Evolutionary conservation across 2,888 invertebrate species (phyloP), one percentile per base, ranked within the genome.

Genomic region (Meiosimyza platycephala): DNA sequence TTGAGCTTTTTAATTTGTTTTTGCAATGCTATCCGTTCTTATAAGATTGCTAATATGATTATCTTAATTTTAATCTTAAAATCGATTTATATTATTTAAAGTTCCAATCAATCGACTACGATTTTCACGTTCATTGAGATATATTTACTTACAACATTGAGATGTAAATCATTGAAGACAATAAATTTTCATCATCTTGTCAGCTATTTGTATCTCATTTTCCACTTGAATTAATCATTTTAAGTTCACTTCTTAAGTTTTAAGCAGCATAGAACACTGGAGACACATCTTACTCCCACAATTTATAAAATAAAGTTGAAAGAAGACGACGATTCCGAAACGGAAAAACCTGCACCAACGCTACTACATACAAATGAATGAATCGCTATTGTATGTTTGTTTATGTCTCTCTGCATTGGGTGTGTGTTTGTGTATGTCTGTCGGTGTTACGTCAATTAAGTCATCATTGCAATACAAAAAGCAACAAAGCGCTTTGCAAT

Each of bases 131-230:
- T 6, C 40, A 40, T 40, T 40, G 40, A 9, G 6, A 6, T 9
- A 40, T 40, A 40, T 40, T 40, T 40, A 40, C 40, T 40, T 40
- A 9, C 40, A 40, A 28, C 51, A 50, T 51, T 50, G 64, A 50
- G 18, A 51, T 64, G 50, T 64, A 64, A 67, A 48, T 67, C 57
- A 55, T 69, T 64, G 66, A 64, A 72, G 70, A 78, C 78, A 78
- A 78, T 79, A 76, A 77, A 78, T 78, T 76, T 75, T 76, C 77
- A 79, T 77, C 79, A 79, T 77, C 73, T 78, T 79, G 79, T 78
- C 78, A 78, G 77, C 78, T 79, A 79, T 79, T 78, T 79, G 79
- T 79, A 78, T 77, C 77, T 78, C 76, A 79, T 79, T 79, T 79
- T 79, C 78, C 77, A 78, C 78, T 77, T 77, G 77, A 79, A 78